Percentiles rank a stretch among this genome's conserved stretches.
These are phyloP conservation scores for Agrochola macilenta DNA, from an alignment of 2,888 invertebrate species.

Conservation along the genomic window DNA sequence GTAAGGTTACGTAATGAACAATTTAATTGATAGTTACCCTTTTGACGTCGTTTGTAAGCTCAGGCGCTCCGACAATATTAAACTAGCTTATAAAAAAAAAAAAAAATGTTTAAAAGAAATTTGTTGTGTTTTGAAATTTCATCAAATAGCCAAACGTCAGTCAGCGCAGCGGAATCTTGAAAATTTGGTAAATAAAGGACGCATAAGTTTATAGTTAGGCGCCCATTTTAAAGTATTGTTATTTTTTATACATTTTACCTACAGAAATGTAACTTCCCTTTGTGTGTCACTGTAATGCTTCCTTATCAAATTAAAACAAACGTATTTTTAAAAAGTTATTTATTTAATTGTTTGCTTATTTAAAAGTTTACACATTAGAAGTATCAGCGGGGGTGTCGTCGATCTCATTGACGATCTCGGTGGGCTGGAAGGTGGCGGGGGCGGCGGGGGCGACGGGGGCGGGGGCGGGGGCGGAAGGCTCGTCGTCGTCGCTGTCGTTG, in stretches of 20 bases:
- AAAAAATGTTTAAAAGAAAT: too few species aligned
- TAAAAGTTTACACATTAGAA: conserved; percentile 35
- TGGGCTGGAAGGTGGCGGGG: conserved; percentile 77
- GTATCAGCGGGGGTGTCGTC: conserved; percentile 71
- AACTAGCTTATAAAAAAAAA: too few species aligned
- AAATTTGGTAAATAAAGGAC: too few species aligned
- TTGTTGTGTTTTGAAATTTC: too few species aligned
- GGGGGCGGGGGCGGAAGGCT: conserved; percentile 92
- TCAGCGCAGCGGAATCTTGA: too few species aligned
- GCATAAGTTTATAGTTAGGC: not conserved
- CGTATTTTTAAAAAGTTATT: conserved; percentile 5
- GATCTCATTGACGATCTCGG: conserved; percentile 90
- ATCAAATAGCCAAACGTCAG: too few species aligned
- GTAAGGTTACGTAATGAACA: too few species aligned
- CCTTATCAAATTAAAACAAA: conserved; percentile 14
- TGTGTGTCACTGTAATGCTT: too few species aligned
- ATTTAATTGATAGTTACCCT: too few species aligned
- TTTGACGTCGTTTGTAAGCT: too few species aligned
- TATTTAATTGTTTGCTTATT: conserved; percentile 35
- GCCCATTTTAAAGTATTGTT: not conserved
- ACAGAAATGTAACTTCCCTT: not conserved
- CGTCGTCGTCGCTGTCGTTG: conserved; percentile 91
- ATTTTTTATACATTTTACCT: not conserved
- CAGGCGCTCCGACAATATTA: too few species aligned
- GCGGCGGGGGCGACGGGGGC: conserved; percentile 82